phyloP scores from a whole-genome alignment of 2,113 vertebrate genomes.

The Sorex fumeus region DNA sequence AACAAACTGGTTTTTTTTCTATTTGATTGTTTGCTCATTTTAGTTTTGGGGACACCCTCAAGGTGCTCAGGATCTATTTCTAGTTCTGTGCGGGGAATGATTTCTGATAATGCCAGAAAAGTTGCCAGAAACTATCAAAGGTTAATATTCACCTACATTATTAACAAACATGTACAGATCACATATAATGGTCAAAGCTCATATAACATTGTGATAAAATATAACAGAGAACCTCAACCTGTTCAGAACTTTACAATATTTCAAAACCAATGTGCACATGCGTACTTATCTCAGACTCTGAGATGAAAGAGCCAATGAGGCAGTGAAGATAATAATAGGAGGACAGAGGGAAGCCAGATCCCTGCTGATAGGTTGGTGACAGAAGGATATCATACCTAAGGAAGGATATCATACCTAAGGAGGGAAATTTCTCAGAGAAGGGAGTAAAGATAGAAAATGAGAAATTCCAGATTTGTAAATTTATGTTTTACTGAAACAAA shows the following conservation, averaged over 20 bases:
- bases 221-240: not conserved
- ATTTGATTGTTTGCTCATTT: no score
- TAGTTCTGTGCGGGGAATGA: no score
- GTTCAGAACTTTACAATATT: not conserved
- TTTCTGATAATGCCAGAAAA: not conserved
- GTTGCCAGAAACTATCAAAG: not conserved
- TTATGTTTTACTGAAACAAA: slow-evolving; percentile 11
- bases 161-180: not conserved
- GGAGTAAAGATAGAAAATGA: not conserved
- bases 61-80: no score
- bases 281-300: not conserved
- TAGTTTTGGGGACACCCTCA: no score
- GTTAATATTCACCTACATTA: not conserved
- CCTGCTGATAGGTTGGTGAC: not conserved
- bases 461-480: not conserved
- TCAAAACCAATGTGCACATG: not conserved
- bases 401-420: no score
- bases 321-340: not conserved
- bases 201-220: not conserved
- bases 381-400: not conserved
- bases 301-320: not conserved
- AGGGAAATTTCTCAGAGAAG: not conserved
- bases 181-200: not conserved
- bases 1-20: not conserved
- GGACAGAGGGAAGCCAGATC: not conserved